phyloP scores from a whole-genome alignment of 2,797 vertebrate species.

The Fundulus diaphanus region DNA sequence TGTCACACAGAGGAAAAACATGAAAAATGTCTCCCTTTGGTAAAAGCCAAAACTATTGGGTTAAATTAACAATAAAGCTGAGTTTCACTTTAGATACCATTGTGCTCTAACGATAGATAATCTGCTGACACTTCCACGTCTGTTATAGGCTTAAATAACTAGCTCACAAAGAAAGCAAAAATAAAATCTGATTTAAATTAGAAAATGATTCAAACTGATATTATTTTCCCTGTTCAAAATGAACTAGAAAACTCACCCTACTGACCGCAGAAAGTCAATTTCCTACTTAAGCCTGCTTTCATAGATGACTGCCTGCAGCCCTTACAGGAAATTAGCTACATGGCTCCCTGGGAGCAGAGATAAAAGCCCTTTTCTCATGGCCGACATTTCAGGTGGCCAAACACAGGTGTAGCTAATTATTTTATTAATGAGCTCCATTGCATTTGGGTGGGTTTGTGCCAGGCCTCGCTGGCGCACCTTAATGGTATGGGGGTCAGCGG shows the following conservation, averaged over 20 bases:
- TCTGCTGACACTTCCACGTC: background rate
- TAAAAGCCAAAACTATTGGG: background rate
- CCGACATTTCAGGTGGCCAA: constrained; percentile 43
- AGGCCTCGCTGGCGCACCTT: constrained; percentile 20
- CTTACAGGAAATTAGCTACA: constrained; percentile 35
- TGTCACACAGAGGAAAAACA: background rate
- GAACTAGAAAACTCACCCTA: constrained; percentile 20
- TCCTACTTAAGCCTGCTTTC: constrained; percentile 26
- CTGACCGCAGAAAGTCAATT: constrained; percentile 8
- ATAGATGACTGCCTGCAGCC: constrained; percentile 34
- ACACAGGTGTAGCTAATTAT: constrained; percentile 41
- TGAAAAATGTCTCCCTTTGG: background rate
- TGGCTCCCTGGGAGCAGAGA: constrained; percentile 4
- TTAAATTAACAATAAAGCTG: background rate
- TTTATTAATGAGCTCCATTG: constrained; percentile 33
- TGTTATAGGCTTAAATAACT: background rate
- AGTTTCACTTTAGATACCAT: too few species aligned
- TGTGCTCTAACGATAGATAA: too few species aligned
- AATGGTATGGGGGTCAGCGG: constrained; percentile 5
- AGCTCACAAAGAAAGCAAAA: background rate
- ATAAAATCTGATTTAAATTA: background rate
- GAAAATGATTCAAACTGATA: background rate
- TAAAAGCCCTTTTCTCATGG: constrained; percentile 19
- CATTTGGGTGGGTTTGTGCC: constrained; percentile 11
- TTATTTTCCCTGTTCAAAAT: constrained; percentile 1